Base-by-base conservation (phyloP, 1,140 invertebrate species). In the Drosophila littoralis region DNA sequence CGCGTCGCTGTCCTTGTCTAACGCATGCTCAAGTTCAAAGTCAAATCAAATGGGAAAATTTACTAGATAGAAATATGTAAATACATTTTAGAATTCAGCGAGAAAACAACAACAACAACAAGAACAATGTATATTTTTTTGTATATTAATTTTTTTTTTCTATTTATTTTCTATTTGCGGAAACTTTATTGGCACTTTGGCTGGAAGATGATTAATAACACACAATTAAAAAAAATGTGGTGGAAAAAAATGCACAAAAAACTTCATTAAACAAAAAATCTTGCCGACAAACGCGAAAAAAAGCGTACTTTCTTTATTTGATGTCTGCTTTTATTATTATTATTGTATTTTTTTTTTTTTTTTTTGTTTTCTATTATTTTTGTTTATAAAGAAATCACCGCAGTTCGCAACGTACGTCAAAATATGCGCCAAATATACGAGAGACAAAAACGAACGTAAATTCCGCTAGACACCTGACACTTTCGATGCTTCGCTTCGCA, bases 171-270 rank as follows among this genome's bases (percentile, higher is more conserved):
- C 7, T 55, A 55, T 40, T 59, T 45, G n/a, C 32, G 57, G 12
- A 59, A 32, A 12, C 13, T 10, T 17, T 46, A n/a, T 46, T 17
- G 35, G 42, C 67, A 70, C 67, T 70, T 82, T 65, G 75, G 57
- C 54, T 79, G 63, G 28, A 70, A 72, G 69, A 77, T 86, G 76
- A 88, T 82, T 77, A 88, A 79, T 88, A 59, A 51, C 83, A 82
- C 83, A 89, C 59, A 81, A 68, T 78, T 38, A 58, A 68, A 72
- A 63, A 65, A 69, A 68, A 59, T 6, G 22, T 28, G 43, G 10
- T 35, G 10, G 13, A 74, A 78, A 77, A 81, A 76, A 81, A 64
- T 13, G 40, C 36, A 57, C 50, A 84, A 79, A 43, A 61, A 50
- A 46, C 40, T 36, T 61, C 70, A 13, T 59, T 43, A 28, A 52